Evolutionary conservation across 2,888 invertebrate genomes (phyloP), one percentile per base, ranked within the genome.

Genomic region (Caenorhabditis afra): DNA sequence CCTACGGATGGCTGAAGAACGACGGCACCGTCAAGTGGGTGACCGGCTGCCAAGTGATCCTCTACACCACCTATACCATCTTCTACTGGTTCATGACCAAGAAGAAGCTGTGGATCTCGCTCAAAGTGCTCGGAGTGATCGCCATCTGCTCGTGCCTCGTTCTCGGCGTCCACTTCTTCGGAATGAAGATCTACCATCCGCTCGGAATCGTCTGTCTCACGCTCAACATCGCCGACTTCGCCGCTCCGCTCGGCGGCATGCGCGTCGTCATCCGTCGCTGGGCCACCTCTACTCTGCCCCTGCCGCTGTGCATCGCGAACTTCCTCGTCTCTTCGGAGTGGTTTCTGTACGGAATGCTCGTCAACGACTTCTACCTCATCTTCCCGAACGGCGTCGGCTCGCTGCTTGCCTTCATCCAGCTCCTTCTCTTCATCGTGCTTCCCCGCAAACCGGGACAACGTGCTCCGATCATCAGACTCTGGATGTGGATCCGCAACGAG

Each of bases 201-300:
- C 92, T 95, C 85, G 96, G 95, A 23, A 82, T 90, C 55, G 74
- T 91, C 29, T 90, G 95, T 86, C 94, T 94, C 90, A 90, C 93
- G 37, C 92, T 95, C 41, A 95, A 95, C 0, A 93, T 95, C 55
- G 89, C 94, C 77, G 95, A 95, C 87, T 94, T 95, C 90, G 95
- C 94, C 18, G 94, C 95, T 16, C 96, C 96, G 4, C 92, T 96
- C 84, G 94, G 94, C 64, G 94, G 94, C 90, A 91, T 95, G 83
- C 92, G 92, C 85, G 93, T 94, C 59, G 94, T 97, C 66, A 93
- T 97, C 52, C 92, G 92, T 89, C 94, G 94, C 18, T 93, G 94
- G 91, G 95, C 95, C 91, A 95, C 96, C 0, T 95, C 94, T 73
- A 94, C 94, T 39, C 93, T 97, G 91, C 96, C 96, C 5, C 95